Evolutionary conservation across 2,888 invertebrate genomes (phyloP), one percentile per base, ranked within the genome.

Genomic region (Agrilus biguttatus): DNA sequence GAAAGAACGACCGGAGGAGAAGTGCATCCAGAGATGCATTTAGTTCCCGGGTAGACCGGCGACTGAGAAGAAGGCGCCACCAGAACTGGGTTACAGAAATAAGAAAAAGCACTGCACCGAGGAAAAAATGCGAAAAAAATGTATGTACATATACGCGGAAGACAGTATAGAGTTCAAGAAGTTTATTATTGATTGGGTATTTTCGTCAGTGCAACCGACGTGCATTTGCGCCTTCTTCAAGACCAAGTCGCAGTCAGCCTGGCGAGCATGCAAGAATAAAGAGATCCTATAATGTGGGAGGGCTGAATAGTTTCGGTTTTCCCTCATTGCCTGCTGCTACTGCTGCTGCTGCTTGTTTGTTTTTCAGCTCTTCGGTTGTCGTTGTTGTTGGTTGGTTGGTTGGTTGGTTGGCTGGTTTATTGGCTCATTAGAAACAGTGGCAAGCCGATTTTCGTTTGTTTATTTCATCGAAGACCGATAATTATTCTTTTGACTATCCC

Each of bases 121-220:
- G 50, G 52, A 60, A 60, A 59, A 61, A 60, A 61, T 59, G 57
- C 56, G 57, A 59, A 62, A 63, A 63, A 65, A 65, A 63, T 63
- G 61, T 62, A 65, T 65, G 63, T 65, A 66, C 65, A 65, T 65
- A 65, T 59, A 66, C 61, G 65, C 58, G 62, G 66, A 65, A 66
- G 61, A 60, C 59, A 65, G 66, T 65, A 63, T 66, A 56, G 66
- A 64, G 65, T 57, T 59, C 58, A 60, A 59, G 58, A 50, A 55
- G 50, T 61, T 59, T 61, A 56, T 64, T 66, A 66, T 66, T 65
- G 66, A 66, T 66, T 66, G 66, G 65, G 60, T 66, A 65, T 64
- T 28, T 59, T 62, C 61, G 61, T 63, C 59, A 51, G 55, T 50
- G 53, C 52, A 53, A 48, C 28, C 28, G 28, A 28, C 28, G 49